Percentiles rank a stretch among this genome's conserved stretches.
phyloP scores from a whole-genome alignment of 2,797 vertebrate species.

The Denticeps clupeoides region DNA sequence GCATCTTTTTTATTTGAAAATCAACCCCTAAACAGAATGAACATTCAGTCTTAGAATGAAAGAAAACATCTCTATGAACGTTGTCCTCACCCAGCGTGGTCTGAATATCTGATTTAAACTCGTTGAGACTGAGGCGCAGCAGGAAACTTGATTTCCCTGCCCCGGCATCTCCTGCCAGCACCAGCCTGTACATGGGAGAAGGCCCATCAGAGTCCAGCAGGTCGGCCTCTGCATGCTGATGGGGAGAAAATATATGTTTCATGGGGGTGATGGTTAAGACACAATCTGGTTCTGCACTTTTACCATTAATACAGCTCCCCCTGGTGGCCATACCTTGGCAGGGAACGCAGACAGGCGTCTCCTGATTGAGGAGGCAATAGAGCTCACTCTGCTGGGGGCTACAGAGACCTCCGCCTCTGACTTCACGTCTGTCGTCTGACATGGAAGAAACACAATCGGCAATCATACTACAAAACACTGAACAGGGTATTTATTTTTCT shows the following conservation, averaged over 20 bases:
- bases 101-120: constrained; percentile 56
- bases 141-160: constrained; percentile 65
- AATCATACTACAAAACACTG: neutral
- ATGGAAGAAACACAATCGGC: neutral
- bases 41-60: neutral
- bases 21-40: constrained; percentile 50
- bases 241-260: neutral
- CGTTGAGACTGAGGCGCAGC: constrained; percentile 48
- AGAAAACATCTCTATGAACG: neutral
- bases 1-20: constrained; percentile 68
- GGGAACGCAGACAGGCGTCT: constrained; percentile 59
- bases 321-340: constrained; percentile 44
- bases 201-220: constrained; percentile 14
- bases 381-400: constrained; percentile 35
- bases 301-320: no score
- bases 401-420: constrained; percentile 43
- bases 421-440: constrained; percentile 56
- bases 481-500: no score
- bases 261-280: neutral
- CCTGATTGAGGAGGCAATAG: constrained; percentile 50
- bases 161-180: constrained; percentile 55
- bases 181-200: constrained; percentile 49
- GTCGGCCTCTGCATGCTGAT: constrained; percentile 36
- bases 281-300: no score
- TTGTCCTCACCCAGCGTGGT: constrained; percentile 61